These are phyloP conservation scores for Dufourea novaeangliae DNA, from an alignment of 1,140 invertebrate genomes.

Conservation along the genomic window DNA sequence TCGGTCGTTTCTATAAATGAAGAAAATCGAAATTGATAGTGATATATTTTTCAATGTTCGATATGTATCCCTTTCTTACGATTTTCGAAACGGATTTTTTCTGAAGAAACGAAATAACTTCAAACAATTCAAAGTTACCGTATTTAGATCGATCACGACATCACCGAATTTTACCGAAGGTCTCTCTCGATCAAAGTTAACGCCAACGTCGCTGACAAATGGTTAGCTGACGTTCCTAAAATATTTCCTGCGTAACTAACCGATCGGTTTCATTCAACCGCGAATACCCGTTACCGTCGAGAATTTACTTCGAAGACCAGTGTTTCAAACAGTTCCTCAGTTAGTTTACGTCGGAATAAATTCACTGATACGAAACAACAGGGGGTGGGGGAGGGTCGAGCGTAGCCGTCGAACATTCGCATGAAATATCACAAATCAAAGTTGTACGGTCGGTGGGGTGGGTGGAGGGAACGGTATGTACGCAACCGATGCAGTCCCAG, in stretches of 20 bases:
- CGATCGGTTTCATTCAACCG: neutral
- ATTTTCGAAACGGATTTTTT: no score
- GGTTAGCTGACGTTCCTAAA: neutral
- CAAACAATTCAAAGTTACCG: no score
- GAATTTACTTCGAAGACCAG: no score
- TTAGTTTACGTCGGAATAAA: conserved; percentile 10
- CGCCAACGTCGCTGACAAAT: neutral
- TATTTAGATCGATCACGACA: no score
- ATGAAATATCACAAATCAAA: conserved; percentile 34
- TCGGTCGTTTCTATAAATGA: no score
- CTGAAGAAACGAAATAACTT: no score
- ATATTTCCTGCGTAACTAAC: neutral
- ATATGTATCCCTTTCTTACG: no score
- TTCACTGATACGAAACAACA: conserved; percentile 11
- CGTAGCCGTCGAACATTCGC: neutral
- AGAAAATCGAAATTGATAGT: no score
- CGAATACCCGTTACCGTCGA: neutral
- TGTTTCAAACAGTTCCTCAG: neutral
- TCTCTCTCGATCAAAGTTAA: neutral
- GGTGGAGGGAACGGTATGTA: neutral
- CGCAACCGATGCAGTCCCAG: conserved; percentile 19
- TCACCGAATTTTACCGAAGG: no score
- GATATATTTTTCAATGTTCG: no score
- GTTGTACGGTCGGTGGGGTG: neutral
- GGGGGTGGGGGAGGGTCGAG: neutral